Percentiles rank a stretch among this genome's conserved stretches.
These are phyloP conservation scores for Zosterops lateralis DNA, from an alignment of 2,113 vertebrate genomes.

Conservation along the genomic window DNA sequence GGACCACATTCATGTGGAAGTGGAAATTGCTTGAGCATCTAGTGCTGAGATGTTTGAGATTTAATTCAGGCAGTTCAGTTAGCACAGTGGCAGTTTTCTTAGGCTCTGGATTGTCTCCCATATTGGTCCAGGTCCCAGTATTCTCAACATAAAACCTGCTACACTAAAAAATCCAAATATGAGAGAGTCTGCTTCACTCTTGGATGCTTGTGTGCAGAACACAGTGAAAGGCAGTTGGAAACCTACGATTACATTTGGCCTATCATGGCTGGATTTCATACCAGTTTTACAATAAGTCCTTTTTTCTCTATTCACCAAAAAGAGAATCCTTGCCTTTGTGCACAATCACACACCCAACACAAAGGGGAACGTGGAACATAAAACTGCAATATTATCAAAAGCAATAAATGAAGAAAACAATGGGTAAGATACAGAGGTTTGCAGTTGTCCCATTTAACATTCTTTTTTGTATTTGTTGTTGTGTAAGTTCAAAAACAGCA, in stretches of 20 bases:
- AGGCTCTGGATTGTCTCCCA: conserved; percentile 4
- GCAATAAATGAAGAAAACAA: not conserved
- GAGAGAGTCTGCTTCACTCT: not conserved
- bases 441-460: not conserved
- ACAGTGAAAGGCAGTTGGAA: conserved; percentile 35
- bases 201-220: not conserved
- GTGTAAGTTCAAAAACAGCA: not conserved
- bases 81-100: conserved; percentile 34
- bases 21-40: not conserved
- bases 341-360: not conserved
- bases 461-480: not conserved
- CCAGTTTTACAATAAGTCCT: not conserved
- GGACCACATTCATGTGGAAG: conserved; percentile 7
- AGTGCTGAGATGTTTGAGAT: not conserved
- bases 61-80: conserved; percentile 20
- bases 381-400: not conserved
- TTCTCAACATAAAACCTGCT: conserved; percentile 36
- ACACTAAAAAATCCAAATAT: conserved; percentile 1
- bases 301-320: not conserved
- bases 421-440: not conserved
- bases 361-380: not conserved
- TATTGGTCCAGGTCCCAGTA: conserved; percentile 1
- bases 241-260: conserved; percentile 5
- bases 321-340: not conserved
- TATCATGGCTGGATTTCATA: not conserved